These are phyloP conservation scores for Campylomormyrus tamandua DNA, from an alignment of 2,113 vertebrate genomes.

Conservation along the genomic window DNA sequence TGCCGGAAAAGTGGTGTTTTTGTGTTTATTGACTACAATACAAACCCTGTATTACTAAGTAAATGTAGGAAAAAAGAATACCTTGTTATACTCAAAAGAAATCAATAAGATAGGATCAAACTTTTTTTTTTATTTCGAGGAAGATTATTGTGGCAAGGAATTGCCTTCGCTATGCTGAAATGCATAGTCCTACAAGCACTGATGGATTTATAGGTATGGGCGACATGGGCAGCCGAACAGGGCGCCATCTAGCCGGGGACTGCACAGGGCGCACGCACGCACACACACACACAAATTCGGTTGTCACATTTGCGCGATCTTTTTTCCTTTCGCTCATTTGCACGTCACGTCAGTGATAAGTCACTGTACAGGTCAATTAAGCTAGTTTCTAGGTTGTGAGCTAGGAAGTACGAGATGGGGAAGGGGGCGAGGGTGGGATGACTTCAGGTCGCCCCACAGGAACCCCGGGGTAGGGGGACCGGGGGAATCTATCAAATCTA, in stretches of 20 bases:
- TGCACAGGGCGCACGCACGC: neutral
- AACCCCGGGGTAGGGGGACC: neutral
- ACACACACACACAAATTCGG: neutral
- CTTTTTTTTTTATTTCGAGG: neutral
- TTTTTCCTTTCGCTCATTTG: neutral
- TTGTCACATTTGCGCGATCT: neutral
- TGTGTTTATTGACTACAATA: neutral
- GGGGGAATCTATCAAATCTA: neutral
- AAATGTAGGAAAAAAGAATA: neutral
- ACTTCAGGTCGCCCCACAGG: neutral
- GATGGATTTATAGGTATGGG: neutral
- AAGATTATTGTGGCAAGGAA: neutral
- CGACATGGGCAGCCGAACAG: too few species aligned
- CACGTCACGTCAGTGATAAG: neutral
- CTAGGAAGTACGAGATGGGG: neutral
- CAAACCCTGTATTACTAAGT: neutral
- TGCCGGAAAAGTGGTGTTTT: neutral
- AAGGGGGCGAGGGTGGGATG: neutral
- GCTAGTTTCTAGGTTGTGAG: too few species aligned
- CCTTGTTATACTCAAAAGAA: neutral
- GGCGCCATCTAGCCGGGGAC: too few species aligned
- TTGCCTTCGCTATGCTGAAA: neutral
- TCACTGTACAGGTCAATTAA: too few species aligned
- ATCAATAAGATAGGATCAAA: neutral
- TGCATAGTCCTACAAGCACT: neutral